Evolutionary conservation across 2,888 invertebrate genomes (phyloP), one percentile per base, ranked within the genome.

Genomic region (Vesta saturnalis): DNA sequence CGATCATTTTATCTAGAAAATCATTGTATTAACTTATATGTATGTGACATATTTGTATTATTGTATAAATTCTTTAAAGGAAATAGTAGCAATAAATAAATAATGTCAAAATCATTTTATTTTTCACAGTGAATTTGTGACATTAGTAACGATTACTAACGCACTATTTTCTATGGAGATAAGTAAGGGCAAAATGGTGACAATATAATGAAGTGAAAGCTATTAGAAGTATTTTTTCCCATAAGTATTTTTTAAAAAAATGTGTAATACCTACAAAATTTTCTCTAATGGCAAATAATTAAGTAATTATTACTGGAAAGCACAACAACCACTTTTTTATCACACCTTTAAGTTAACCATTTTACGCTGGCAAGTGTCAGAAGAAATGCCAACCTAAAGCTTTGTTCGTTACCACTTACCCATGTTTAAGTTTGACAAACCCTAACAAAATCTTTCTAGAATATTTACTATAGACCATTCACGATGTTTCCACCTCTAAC

Each of bases 1-100:
- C 89, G 86, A 95, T 93, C 92, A 92, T 92, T 80, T 83, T 87
- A 72, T 67, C 60, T 19, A 57, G 69, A 65, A 54, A 59, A 43
- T 15, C 1, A 18, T 16, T 15, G n/a, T 58, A 52, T 21, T 18
- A 18, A 21, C 3, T 49, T 49, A 49, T 6, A 46, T 6, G 3
- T n/a, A n/a, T n/a, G n/a, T n/a, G 30, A 30, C 30, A 30, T 39
- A n/a, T 39, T 39, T 39, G 39, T n/a, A 39, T 2, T n/a, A 39
- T 39, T 22, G 12, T 19, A 54, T 8, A 21, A 14, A n/a, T 14
- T 10, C 19, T 46, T n/a, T 43, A 12, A 49, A 10, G 21, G 4
- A 60, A 23, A 23, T 1, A 16, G 1, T 1, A 43, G 21, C 19
- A 14, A n/a, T n/a, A n/a, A n/a, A 6, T 12, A 49, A 30, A 16